Percentiles rank a stretch among this genome's conserved stretches.
These are phyloP conservation scores for Perca flavescens DNA, from an alignment of 2,113 vertebrate genomes.

Conservation along the genomic window DNA sequence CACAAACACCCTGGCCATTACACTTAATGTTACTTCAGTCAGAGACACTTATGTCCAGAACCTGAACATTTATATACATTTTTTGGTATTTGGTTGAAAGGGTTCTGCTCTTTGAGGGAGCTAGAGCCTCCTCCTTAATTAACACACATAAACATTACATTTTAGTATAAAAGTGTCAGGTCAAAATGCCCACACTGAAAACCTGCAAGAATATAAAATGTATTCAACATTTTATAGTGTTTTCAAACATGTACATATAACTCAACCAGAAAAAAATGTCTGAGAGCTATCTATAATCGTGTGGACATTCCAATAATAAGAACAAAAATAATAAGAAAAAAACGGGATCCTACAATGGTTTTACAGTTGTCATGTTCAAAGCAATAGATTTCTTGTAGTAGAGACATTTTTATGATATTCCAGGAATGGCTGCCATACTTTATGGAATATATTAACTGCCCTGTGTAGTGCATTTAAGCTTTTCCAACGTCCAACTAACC, in stretches of 20 bases:
- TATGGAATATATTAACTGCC: too few relatives aligned
- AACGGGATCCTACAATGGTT: too few relatives aligned
- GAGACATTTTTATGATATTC: too few relatives aligned
- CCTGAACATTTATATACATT: background rate
- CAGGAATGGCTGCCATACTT: too few relatives aligned
- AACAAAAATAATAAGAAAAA: too few relatives aligned
- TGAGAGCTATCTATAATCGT: too few relatives aligned
- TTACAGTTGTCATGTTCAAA: too few relatives aligned
- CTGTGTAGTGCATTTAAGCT: too few relatives aligned
- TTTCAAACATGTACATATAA: slow-evolving; percentile 7
- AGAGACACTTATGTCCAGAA: slow-evolving; percentile 4
- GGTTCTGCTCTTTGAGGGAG: background rate
- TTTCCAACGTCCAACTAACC: too few relatives aligned
- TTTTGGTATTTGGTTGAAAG: background rate
- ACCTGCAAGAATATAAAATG: background rate
- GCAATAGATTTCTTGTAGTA: too few relatives aligned
- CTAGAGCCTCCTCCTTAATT: background rate
- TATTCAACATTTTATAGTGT: background rate
- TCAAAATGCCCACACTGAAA: background rate
- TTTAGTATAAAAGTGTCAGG: background rate
- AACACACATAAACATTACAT: slow-evolving; percentile 9
- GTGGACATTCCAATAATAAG: too few relatives aligned
- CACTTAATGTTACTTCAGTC: slow-evolving; percentile 8
- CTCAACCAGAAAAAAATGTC: background rate
- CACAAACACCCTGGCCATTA: background rate